Conservation (phyloP, 2,113 vertebrate genomes). For the Bos indicus region DNA sequence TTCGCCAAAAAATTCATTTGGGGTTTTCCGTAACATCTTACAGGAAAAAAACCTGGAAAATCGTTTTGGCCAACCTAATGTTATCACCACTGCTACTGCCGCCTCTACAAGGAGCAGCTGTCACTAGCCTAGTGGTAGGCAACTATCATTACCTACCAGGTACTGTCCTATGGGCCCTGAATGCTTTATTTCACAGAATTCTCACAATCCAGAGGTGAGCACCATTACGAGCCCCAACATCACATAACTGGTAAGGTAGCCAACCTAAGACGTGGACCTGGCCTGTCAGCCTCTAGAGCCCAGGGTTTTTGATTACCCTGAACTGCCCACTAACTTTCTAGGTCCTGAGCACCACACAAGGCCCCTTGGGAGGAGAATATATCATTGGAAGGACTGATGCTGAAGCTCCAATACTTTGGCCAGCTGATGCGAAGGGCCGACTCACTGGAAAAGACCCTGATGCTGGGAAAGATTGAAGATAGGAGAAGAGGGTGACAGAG, state of each 20-base stretch:
- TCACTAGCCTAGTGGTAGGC: background rate
- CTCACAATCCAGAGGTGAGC: background rate
- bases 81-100: rapidly evolving
- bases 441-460: background rate
- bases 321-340: background rate
- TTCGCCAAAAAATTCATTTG: background rate
- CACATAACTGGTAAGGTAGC: background rate
- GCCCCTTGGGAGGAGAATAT: background rate
- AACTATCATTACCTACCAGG: background rate
- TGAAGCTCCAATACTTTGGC: background rate
- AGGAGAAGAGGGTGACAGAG: background rate
- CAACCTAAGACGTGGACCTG: background rate
- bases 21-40: background rate
- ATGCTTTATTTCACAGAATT: background rate
- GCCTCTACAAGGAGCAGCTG: background rate
- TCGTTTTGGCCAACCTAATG: background rate
- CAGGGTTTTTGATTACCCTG: background rate
- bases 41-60: background rate
- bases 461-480: background rate
- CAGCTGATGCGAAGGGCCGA: background rate
- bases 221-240: background rate
- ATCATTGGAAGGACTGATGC: background rate
- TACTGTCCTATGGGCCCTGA: background rate
- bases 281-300: background rate
- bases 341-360: background rate